Percentiles rank a stretch among this genome's conserved stretches.
These are phyloP conservation scores for Dinoponera quadriceps DNA, from an alignment of 1,140 invertebrate genomes.

Conservation along the genomic window DNA sequence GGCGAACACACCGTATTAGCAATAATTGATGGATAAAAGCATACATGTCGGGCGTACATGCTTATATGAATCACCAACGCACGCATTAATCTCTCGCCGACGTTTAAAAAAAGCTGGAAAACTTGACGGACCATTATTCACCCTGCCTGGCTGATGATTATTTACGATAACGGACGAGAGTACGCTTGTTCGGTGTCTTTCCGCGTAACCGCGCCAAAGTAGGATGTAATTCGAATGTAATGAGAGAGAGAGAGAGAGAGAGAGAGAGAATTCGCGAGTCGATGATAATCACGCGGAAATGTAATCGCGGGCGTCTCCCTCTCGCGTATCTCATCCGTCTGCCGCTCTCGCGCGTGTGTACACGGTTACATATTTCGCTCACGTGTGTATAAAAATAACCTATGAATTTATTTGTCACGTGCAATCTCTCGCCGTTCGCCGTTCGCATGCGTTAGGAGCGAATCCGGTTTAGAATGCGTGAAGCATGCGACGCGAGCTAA, in stretches of 20 bases:
- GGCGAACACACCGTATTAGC: conserved; percentile 12
- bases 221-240: conserved; percentile 46
- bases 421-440: conserved; percentile 49
- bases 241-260: too few relatives aligned
- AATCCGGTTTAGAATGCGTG: conserved; percentile 50
- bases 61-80: conserved; percentile 42
- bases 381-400: conserved; percentile 39
- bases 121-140: conserved; percentile 65
- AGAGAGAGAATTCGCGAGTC: too few relatives aligned
- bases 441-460: conserved; percentile 40
- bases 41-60: conserved; percentile 12
- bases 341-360: too few relatives aligned
- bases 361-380: conserved; percentile 25
- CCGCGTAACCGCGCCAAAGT: background rate
- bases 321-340: too few relatives aligned
- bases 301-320: too few relatives aligned
- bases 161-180: conserved; percentile 61
- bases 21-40: conserved; percentile 69
- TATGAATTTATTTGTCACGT: conserved; percentile 53
- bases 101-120: conserved; percentile 59
- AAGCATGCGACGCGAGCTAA: conserved; percentile 29
- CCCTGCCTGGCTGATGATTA: conserved; percentile 45
- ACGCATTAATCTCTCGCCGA: conserved; percentile 64
- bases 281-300: too few relatives aligned
- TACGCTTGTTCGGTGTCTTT: conserved; percentile 36